Percentiles rank a stretch among this genome's conserved stretches.
phyloP scores from a whole-genome alignment of 2,797 vertebrate species.

The Antrozous pallidus region DNA sequence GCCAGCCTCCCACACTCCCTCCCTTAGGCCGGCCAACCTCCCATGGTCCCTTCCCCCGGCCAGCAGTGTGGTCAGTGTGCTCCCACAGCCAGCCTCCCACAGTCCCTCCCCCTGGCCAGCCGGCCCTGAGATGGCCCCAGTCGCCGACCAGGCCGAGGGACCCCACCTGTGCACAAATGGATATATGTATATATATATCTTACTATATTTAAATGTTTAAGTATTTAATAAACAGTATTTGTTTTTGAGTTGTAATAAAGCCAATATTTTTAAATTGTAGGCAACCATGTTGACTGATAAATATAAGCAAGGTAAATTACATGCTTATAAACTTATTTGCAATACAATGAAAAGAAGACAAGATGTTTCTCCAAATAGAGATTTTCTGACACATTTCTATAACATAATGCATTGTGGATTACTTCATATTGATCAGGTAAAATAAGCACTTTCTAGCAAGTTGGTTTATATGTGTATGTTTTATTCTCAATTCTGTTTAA shows the following conservation, averaged over 20 bases:
- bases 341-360: conserved; percentile 99
- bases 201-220: conserved; percentile 23
- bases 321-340: conserved; percentile 98
- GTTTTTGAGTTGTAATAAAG: conserved; percentile 56
- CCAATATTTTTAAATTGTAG: conserved; percentile 80
- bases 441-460: conserved; percentile 1
- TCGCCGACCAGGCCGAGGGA: too few species aligned
- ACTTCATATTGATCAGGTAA: conserved; percentile 96
- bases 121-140: too few species aligned
- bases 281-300: conserved; percentile 98
- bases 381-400: conserved; percentile 99
- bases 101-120: too few species aligned
- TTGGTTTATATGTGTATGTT: conserved; percentile 28
- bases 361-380: conserved; percentile 97
- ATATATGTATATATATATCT: too few species aligned
- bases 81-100: too few species aligned
- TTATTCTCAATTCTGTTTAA: conserved; percentile 43
- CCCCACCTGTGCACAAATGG: too few species aligned
- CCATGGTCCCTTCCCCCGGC: too few species aligned
- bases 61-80: too few species aligned
- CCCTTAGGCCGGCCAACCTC: too few species aligned
- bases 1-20: too few species aligned
- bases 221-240: conserved; percentile 50
- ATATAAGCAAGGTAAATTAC: conserved; percentile 98
- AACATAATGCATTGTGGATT: conserved; percentile 99